Conservation (phyloP, 2,113 vertebrate species). For the Hepsetus odoe region DNA sequence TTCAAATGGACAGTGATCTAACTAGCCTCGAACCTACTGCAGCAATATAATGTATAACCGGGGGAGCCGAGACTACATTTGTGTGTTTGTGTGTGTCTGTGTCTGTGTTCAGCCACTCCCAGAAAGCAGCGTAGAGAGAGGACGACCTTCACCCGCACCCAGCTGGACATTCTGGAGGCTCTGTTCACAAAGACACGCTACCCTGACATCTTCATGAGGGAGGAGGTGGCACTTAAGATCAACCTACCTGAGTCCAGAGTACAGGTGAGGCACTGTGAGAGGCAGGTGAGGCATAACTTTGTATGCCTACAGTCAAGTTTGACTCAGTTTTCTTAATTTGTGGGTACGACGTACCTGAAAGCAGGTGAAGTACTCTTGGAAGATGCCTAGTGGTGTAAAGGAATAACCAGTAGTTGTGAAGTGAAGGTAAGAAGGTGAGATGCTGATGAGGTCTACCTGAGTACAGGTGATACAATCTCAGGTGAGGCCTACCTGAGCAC, state of each 20-base stretch:
- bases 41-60: not conserved
- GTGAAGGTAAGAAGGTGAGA: no score
- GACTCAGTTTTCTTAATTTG: no score
- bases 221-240: constrained; percentile 87
- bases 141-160: constrained; percentile 84
- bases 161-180: constrained; percentile 83
- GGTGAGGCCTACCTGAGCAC: no score
- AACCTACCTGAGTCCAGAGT: constrained; percentile 85
- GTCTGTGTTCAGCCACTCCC: constrained; percentile 72
- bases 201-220: constrained; percentile 88
- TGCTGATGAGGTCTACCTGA: no score
- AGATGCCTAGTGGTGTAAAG: no score
- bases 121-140: constrained; percentile 83
- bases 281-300: not conserved
- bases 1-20: no score
- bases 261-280: constrained; percentile 68
- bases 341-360: not conserved
- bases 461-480: no score
- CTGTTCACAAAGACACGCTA: constrained; percentile 86
- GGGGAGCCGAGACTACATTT: not conserved
- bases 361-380: no score
- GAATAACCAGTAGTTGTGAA: no score
- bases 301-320: no score
- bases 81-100: not conserved
- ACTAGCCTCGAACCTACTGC: no score